Evolutionary conservation across 1,140 invertebrate genomes (phyloP).

Genomic region (Aphelinus certus): DNA sequence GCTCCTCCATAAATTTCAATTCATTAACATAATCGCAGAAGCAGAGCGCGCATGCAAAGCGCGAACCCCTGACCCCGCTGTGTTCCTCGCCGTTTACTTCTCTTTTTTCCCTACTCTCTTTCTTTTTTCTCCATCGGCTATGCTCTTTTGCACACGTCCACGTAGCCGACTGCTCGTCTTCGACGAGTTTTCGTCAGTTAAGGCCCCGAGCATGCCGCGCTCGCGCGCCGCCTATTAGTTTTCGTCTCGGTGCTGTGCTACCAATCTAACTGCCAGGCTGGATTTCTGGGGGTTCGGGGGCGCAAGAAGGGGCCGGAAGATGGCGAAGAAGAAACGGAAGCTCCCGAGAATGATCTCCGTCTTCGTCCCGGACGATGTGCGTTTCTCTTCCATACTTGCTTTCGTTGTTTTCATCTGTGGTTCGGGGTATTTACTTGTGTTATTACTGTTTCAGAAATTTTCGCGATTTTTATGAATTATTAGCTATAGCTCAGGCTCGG

Average conservation of each 20-base stretch:
- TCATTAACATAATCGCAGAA: slow-evolving; percentile 54
- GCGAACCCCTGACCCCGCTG: slow-evolving; percentile 54
- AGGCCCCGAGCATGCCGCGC: slow-evolving; percentile 9
- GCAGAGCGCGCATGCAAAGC: slow-evolving; percentile 55
- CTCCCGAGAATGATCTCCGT: slow-evolving; percentile 59
- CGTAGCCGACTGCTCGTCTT: background rate
- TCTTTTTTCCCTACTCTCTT: background rate
- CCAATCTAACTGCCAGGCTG: too few species aligned
- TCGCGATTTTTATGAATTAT: too few species aligned
- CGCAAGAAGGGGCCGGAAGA: slow-evolving; percentile 34
- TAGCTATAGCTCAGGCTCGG: too few species aligned
- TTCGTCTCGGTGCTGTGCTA: background rate
- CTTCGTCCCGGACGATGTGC: slow-evolving; percentile 61
- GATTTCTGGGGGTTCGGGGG: too few species aligned
- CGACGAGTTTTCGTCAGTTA: background rate
- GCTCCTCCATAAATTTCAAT: slow-evolving; percentile 62
- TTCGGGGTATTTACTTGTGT: too few species aligned
- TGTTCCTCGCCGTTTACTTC: slow-evolving; percentile 1
- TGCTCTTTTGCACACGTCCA: background rate
- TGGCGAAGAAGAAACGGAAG: slow-evolving; percentile 61
- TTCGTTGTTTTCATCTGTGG: background rate
- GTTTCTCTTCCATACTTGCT: slow-evolving; percentile 30
- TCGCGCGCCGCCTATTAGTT: background rate
- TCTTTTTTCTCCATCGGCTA: background rate
- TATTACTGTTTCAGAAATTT: too few species aligned